Evolutionary conservation across 2,888 invertebrate genomes (phyloP).

Genomic region (Arctia plantaginis): DNA sequence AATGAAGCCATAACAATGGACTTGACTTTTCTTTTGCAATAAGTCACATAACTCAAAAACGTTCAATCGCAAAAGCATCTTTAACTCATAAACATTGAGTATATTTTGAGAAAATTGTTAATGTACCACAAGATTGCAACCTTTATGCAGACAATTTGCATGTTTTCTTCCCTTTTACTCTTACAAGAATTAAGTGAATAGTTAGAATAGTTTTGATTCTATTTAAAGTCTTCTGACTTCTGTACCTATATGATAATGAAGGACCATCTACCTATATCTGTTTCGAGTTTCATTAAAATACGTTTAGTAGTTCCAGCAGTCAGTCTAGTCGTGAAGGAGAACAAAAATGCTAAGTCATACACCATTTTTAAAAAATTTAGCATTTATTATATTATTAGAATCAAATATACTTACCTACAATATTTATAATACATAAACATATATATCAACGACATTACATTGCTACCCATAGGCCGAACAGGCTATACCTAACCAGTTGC

Average conservation of each 20-base stretch:
- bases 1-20: slow-evolving; percentile 85
- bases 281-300: background rate
- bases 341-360: background rate
- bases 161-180: slow-evolving; percentile 71
- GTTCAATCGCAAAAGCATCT: slow-evolving; percentile 26
- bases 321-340: background rate
- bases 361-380: background rate
- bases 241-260: too few relatives aligned
- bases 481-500: too few relatives aligned
- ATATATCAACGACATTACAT: too few relatives aligned
- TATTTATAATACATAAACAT: too few relatives aligned
- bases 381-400: too few relatives aligned
- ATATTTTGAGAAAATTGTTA: slow-evolving; percentile 1
- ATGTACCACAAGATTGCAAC: slow-evolving; percentile 38
- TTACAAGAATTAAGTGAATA: slow-evolving; percentile 61
- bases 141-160: slow-evolving; percentile 68
- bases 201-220: slow-evolving; percentile 43
- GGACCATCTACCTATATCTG: background rate
- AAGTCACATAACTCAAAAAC: slow-evolving; percentile 49
- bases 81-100: background rate
- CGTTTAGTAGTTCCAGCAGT: too few relatives aligned
- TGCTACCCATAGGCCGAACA: too few relatives aligned
- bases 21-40: slow-evolving; percentile 26
- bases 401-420: too few relatives aligned
- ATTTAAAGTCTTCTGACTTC: background rate